Percentiles rank a stretch among this genome's conserved stretches.
Conservation (phyloP, 2,797 vertebrate species). For the Sebastes oblongus region DNA sequence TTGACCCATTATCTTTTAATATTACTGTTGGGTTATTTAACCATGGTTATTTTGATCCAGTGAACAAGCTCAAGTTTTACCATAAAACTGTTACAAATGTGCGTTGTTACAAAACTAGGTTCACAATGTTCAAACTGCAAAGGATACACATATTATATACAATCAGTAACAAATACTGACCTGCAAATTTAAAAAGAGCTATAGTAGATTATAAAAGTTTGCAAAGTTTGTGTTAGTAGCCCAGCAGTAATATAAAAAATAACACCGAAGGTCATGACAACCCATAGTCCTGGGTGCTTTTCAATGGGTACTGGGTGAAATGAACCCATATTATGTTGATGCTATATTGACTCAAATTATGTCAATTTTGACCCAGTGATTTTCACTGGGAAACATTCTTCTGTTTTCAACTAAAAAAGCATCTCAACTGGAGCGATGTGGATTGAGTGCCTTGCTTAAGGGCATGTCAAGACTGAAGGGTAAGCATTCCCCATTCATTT, state of each 20-base stretch:
- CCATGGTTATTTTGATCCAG: background rate
- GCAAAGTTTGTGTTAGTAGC: background rate
- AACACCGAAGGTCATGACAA: background rate
- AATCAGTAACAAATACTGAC: background rate
- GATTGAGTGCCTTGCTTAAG: background rate
- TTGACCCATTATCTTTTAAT: background rate
- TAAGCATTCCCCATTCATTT: slow-evolving; percentile 10
- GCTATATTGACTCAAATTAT: background rate
- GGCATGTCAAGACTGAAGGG: slow-evolving; percentile 1
- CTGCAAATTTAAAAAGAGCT: background rate
- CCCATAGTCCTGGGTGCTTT: background rate
- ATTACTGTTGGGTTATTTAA: background rate
- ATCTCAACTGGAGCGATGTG: background rate
- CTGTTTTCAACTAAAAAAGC: background rate
- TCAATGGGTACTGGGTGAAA: background rate
- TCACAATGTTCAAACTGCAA: background rate
- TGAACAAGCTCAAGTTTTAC: background rate
- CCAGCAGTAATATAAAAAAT: background rate
- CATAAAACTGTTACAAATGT: background rate
- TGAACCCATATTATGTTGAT: background rate
- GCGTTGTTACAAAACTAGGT: fast-evolving
- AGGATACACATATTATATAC: background rate
- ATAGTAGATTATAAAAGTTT: background rate
- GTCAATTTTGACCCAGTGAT: background rate
- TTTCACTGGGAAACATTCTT: background rate